phyloP scores from a whole-genome alignment of 2,888 invertebrate genomes.

The Limnephilus auricula region DNA sequence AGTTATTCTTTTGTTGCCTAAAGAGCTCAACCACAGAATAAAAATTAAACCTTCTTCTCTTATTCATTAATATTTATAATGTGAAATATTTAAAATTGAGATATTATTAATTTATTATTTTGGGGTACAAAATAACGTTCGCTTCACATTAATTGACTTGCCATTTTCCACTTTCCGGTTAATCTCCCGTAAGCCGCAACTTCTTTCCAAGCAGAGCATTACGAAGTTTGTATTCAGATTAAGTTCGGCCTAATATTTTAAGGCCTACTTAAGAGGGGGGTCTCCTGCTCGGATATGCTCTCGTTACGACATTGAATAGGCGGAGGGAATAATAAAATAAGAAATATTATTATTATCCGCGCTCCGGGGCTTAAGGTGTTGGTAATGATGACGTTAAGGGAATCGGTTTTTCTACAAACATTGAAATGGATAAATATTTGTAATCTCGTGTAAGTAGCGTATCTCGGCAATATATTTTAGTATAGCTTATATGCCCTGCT shows the following conservation, averaged over 20 bases:
- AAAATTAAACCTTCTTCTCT: too few species aligned
- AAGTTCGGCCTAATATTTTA: conserved; percentile 37
- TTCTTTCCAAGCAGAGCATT: conserved; percentile 39
- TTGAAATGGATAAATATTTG: not conserved
- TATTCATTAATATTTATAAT: too few species aligned
- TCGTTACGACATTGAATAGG: not conserved
- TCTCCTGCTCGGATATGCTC: not conserved
- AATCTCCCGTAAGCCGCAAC: conserved; percentile 9
- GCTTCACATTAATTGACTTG: not conserved
- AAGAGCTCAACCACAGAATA: too few species aligned
- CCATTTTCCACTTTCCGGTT: not conserved
- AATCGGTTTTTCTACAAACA: not conserved
- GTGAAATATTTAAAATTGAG: not conserved
- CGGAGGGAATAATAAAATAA: conserved; percentile 25
- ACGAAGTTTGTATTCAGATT: conserved; percentile 44
- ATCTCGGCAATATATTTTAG: not conserved
- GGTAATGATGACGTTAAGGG: not conserved
- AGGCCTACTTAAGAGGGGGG: conserved; percentile 12
- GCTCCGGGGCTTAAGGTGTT: not conserved
- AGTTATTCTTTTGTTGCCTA: too few species aligned
- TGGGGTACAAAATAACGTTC: not conserved
- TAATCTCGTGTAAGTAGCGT: not conserved
- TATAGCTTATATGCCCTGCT: too few species aligned
- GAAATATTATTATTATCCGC: conserved; percentile 4
- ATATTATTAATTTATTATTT: not conserved